Conservation (phyloP, 2,888 invertebrate species). For the Watsonalla binaria region DNA sequence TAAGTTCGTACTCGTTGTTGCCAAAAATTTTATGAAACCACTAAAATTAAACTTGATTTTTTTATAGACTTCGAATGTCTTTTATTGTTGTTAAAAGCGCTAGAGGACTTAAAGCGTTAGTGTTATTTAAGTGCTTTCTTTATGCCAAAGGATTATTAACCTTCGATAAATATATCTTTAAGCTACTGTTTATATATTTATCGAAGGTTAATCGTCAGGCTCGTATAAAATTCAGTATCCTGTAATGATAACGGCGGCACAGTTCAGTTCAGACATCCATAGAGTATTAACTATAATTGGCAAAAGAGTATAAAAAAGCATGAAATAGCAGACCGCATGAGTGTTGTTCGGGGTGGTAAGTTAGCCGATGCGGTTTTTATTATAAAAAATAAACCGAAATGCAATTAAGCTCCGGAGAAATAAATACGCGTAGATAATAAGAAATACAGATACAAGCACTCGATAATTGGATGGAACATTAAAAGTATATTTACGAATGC, state of each 20-base stretch:
- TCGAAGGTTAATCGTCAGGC: conserved; percentile 13
- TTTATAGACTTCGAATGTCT: too few species aligned
- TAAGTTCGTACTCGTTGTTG: too few species aligned
- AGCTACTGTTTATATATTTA: too few species aligned
- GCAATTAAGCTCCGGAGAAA: background rate
- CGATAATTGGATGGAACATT: background rate
- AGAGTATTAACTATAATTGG: conserved; percentile 37
- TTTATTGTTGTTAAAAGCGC: too few species aligned
- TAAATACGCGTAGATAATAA: background rate
- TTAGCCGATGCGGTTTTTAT: background rate
- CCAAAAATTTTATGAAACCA: too few species aligned
- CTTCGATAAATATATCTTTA: too few species aligned
- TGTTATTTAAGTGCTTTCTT: too few species aligned
- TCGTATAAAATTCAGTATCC: conserved; percentile 21
- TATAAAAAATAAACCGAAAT: background rate
- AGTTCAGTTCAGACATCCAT: conserved; percentile 16
- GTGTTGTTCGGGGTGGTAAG: conserved; percentile 23
- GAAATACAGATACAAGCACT: background rate
- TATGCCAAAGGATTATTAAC: conserved; percentile 7
- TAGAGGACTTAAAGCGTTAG: too few species aligned
- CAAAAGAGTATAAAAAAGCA: conserved; percentile 32
- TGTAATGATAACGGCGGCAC: conserved; percentile 10
- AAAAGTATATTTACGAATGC: background rate
- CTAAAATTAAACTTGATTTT: too few species aligned
- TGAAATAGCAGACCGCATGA: conserved; percentile 40